A percentile compares a stretch with the other conserved stretches of the same genome.
These are phyloP conservation scores for Sylvilagus bachmani DNA, from an alignment of 2,113 vertebrate species.

Conservation along the genomic window DNA sequence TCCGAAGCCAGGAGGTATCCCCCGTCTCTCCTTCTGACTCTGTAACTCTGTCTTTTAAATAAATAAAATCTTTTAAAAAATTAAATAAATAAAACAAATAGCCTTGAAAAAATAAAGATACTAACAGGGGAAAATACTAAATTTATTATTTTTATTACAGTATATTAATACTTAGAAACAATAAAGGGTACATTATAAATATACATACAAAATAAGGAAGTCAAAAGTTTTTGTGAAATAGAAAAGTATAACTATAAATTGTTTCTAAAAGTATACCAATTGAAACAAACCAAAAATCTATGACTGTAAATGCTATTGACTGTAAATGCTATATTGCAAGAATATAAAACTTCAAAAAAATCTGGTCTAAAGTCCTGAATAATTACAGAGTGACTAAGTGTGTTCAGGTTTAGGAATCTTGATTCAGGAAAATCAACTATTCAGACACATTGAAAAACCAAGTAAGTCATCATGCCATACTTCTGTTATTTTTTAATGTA, in stretches of 20 bases:
- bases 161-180: conserved; percentile 39
- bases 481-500: conserved; percentile 2
- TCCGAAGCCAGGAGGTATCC: no score
- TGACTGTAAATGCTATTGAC: not conserved
- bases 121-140: not conserved
- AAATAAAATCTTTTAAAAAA: not conserved
- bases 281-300: not conserved
- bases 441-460: conserved; percentile 11
- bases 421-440: conserved; percentile 14
- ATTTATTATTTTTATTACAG: conserved; percentile 58
- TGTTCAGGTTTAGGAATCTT: conserved; percentile 27
- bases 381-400: not conserved
- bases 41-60: no score
- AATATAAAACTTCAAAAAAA: conserved; percentile 32
- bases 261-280: no score
- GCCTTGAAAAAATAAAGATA: conserved; percentile 25
- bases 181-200: conserved; percentile 46
- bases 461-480: not conserved
- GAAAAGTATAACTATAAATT: conserved; percentile 22
- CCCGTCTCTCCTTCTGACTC: no score
- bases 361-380: conserved; percentile 37
- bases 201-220: conserved; percentile 23
- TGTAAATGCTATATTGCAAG: not conserved
- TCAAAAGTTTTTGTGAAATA: conserved; percentile 39
- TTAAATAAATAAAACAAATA: conserved; percentile 2